Evolutionary conservation across 2,888 invertebrate species (phyloP).

Genomic region (Chalcosyrphus nemorum): DNA sequence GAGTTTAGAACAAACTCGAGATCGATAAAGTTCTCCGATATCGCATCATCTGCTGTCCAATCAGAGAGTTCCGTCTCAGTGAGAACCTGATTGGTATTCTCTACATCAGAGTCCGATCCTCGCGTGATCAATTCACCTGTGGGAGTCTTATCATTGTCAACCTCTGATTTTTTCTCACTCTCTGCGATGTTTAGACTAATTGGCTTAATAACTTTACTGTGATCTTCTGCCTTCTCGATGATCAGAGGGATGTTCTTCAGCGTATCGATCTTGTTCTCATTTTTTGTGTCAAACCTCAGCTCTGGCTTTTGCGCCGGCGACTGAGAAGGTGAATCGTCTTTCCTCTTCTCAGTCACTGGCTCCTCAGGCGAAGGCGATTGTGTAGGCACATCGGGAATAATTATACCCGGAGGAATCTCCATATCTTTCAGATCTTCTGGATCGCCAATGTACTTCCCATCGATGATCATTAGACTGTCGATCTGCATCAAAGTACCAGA

Average conservation of each 20-base stretch:
- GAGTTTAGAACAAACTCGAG: constrained; percentile 85
- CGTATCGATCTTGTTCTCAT: constrained; percentile 82
- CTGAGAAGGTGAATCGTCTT: constrained; percentile 72
- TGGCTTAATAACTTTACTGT: constrained; percentile 78
- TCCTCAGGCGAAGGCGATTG: constrained; percentile 62
- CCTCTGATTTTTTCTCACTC: constrained; percentile 62
- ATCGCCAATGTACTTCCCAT: constrained; percentile 82
- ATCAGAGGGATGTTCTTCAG: constrained; percentile 81
- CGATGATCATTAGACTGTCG: constrained; percentile 84
- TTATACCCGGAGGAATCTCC: constrained; percentile 81
- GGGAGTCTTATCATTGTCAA: constrained; percentile 81
- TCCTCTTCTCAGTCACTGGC: constrained; percentile 51
- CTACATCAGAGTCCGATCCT: constrained; percentile 88
- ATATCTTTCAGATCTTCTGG: constrained; percentile 81
- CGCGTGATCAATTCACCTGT: constrained; percentile 78
- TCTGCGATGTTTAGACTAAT: constrained; percentile 75
- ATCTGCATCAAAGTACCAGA: constrained; percentile 86
- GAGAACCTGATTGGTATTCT: constrained; percentile 87
- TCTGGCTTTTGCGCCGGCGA: constrained; percentile 77
- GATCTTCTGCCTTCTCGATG: constrained; percentile 77
- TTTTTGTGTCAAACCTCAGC: constrained; percentile 80
- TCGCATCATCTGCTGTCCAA: constrained; percentile 92
- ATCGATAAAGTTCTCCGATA: constrained; percentile 89
- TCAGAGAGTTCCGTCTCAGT: constrained; percentile 95
- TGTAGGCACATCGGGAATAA: constrained; percentile 76